Conservation (phyloP, 53 echinoderm and acorn worm genomes). For the Actinopyga echinites region DNA sequence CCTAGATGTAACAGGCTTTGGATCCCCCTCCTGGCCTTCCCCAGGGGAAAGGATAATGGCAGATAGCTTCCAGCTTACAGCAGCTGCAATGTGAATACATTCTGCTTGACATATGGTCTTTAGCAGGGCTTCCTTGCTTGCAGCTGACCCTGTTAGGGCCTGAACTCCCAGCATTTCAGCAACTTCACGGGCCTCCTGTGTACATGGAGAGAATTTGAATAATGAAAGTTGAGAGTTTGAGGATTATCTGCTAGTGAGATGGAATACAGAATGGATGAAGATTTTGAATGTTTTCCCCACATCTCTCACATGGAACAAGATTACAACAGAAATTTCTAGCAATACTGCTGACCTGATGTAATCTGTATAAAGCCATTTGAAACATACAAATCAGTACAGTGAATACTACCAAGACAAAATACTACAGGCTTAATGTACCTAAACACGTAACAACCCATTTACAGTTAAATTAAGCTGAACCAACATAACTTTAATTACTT, state of each 20-base stretch:
- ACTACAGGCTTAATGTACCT: too few species aligned
- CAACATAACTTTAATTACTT: too few species aligned
- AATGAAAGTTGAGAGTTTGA: neutral
- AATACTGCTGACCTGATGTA: too few species aligned
- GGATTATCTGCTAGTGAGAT: neutral
- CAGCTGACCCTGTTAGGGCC: conserved; percentile 75
- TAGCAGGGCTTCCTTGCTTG: conserved; percentile 84
- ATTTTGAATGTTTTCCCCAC: too few species aligned
- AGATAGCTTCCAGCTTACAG: conserved; percentile 95
- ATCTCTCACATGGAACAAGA: too few species aligned
- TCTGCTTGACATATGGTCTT: conserved; percentile 81
- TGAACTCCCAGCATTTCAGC: conserved; percentile 87
- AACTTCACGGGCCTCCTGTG: conserved; percentile 85
- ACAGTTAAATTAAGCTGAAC: too few species aligned
- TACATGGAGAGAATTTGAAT: neutral
- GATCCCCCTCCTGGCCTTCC: conserved; percentile 45
- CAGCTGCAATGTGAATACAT: conserved; percentile 96
- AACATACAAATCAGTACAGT: too few species aligned
- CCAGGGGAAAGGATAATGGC: conserved; percentile 92
- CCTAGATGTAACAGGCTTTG: conserved; percentile 40
- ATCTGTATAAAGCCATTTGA: too few species aligned
- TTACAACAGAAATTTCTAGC: too few species aligned
- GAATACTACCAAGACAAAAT: too few species aligned
- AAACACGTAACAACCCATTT: too few species aligned
- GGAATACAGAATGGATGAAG: neutral